phyloP scores from a whole-genome alignment of 1,140 invertebrate genomes.

The Muscidifurax raptorellus region DNA sequence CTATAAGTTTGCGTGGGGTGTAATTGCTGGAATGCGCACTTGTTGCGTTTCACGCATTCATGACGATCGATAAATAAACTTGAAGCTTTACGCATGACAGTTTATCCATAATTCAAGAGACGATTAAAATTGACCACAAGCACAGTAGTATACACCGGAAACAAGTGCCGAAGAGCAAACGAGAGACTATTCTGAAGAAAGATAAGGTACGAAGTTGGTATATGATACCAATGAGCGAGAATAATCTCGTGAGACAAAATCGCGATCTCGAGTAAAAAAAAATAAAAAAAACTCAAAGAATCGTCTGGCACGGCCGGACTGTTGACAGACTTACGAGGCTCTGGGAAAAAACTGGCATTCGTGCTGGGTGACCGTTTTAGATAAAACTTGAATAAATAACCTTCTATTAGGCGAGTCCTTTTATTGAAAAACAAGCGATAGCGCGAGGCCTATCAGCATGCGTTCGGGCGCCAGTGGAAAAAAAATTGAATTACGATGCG shows the following conservation, averaged over 20 bases:
- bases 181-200: not conserved
- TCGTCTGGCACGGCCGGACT: not conserved
- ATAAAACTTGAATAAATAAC: slow-evolving; percentile 23
- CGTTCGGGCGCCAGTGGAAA: no score
- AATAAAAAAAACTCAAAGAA: slow-evolving; percentile 5
- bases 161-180: not conserved
- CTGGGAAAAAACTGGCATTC: not conserved
- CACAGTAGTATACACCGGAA: not conserved
- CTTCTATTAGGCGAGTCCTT: not conserved
- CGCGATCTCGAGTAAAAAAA: not conserved
- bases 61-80: not conserved
- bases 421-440: slow-evolving; percentile 13
- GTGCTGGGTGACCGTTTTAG: not conserved
- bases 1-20: no score
- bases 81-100: not conserved
- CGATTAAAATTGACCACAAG: no score
- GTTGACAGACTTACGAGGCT: not conserved
- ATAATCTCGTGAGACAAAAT: not conserved
- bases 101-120: no score
- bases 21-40: slow-evolving; percentile 19
- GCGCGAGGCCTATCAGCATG: no score
- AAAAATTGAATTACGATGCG: no score
- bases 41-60: slow-evolving; percentile 46
- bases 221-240: not conserved
- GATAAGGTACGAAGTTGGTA: not conserved